These are phyloP conservation scores for Mythimna vitellina DNA, from an alignment of 2,888 invertebrate species.

Conservation along the genomic window DNA sequence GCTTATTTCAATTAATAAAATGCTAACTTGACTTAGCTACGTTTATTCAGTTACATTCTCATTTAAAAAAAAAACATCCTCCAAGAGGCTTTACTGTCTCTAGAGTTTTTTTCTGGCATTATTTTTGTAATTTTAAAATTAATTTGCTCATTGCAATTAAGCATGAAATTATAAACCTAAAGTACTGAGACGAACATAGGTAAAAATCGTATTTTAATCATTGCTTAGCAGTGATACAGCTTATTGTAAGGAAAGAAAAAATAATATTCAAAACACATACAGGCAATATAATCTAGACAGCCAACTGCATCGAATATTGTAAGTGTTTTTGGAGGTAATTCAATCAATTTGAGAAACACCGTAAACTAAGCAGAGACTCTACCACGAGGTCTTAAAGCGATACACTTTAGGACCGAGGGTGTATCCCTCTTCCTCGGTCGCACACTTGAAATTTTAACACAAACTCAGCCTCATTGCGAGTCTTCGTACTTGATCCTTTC, in stretches of 20 bases:
- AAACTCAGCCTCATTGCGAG: too few species aligned
- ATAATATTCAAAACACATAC: background rate
- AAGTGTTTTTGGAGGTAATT: background rate
- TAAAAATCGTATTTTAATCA: background rate
- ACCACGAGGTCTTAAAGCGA: too few species aligned
- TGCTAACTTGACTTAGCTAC: too few species aligned
- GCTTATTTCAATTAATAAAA: background rate
- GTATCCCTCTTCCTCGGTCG: too few species aligned
- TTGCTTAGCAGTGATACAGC: background rate
- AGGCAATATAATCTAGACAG: background rate
- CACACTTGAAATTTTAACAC: too few species aligned
- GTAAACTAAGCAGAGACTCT: too few species aligned
- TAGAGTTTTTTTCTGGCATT: background rate
- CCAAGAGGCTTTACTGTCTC: background rate
- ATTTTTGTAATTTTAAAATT: background rate
- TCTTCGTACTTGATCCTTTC: background rate
- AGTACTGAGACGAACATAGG: background rate
- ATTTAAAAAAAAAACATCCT: background rate
- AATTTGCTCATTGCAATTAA: background rate
- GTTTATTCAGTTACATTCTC: background rate
- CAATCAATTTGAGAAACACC: too few species aligned
- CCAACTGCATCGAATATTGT: constrained; percentile 11
- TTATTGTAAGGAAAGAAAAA: background rate
- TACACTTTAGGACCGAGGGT: too few species aligned
- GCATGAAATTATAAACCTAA: background rate